Base-by-base conservation (phyloP, 1,140 invertebrate species). In the Prorops nasuta region DNA sequence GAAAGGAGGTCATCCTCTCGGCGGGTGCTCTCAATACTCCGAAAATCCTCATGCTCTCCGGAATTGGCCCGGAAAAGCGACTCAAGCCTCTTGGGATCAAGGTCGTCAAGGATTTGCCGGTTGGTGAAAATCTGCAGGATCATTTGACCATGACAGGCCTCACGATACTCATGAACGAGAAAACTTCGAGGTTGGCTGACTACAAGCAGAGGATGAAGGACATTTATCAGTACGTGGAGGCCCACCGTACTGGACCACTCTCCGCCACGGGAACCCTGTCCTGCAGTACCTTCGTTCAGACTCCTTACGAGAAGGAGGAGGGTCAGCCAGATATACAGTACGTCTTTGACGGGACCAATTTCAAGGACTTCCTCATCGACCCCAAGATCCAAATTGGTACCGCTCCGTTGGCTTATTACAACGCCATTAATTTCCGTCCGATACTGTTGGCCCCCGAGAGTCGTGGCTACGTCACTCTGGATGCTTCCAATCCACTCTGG, bases 91-190 rank as follows among this genome's bases (percentile, higher is more conserved):
- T 77, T 44, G 80, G 67, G 0, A 82, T 87, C 6, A 48, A 74
- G 1, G 59, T 80, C 1, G 54, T 82, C 3, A 34, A 74, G 41
- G 80, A 88, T 60, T 69, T 89, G 3, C 81, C 84, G 0, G 89
- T 91, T 1, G 89, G 89, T 0, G 64, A 81, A 39, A 90, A 91
- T 69, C 77, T 91, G 0, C 83, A 86, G 63, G 85, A 86, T 58
- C 84, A 87, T 58, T 56, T 79, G 0, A 83, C 82, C 0, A 80
- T 79, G n/a, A 78, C 80, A 56, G 79, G 83, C 14, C 65, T 84
- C 0, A 72, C 85, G 0, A 81, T 61, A 0, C 45, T 46, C 0
- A 32, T 84, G 24, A 69, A 61, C 0, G 84, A 84, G 49, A 71
- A 78, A 15, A 80, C 83, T 0, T 72, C 80, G 0, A 82, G 73